Percentiles rank a stretch among this genome's conserved stretches.
phyloP scores from a whole-genome alignment of 2,113 vertebrate genomes.

The Eulemur macaco region DNA sequence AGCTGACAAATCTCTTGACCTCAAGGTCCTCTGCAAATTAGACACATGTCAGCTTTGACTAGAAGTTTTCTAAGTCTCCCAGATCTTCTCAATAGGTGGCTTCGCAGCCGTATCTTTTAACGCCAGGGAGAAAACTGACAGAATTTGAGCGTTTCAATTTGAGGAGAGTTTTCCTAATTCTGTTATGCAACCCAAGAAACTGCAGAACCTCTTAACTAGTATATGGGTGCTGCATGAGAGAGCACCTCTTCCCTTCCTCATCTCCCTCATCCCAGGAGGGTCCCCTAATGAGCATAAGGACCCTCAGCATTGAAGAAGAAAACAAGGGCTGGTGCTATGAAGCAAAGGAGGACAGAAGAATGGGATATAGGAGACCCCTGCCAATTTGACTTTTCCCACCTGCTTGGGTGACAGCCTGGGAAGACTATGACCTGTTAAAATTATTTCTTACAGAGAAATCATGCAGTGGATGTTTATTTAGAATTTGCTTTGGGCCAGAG shows the following conservation, averaged over 20 bases:
- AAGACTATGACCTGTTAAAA: not conserved
- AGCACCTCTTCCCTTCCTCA: too few relatives aligned
- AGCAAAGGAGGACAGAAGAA: not conserved
- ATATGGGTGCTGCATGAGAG: fast-evolving
- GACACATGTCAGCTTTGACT: not conserved
- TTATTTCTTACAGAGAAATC: not conserved
- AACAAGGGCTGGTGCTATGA: not conserved
- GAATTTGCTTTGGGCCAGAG: not conserved
- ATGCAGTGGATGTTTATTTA: not conserved
- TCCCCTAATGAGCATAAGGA: not conserved
- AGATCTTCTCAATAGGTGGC: not conserved
- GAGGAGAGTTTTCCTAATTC: not conserved
- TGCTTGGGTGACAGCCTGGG: not conserved
- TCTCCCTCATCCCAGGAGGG: not conserved
- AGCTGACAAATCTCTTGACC: not conserved
- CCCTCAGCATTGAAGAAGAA: not conserved
- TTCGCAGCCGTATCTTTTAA: not conserved
- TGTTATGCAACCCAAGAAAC: not conserved
- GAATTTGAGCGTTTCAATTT: not conserved
- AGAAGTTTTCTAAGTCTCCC: not conserved
- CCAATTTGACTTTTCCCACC: not conserved
- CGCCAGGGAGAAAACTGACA: not conserved
- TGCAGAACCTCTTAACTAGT: not conserved
- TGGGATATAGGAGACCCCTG: not conserved
- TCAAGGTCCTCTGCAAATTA: not conserved